Percentiles rank a stretch among this genome's conserved stretches.
These are phyloP conservation scores for Wiebesia pumilae DNA, from an alignment of 1,140 invertebrate genomes.

Conservation along the genomic window DNA sequence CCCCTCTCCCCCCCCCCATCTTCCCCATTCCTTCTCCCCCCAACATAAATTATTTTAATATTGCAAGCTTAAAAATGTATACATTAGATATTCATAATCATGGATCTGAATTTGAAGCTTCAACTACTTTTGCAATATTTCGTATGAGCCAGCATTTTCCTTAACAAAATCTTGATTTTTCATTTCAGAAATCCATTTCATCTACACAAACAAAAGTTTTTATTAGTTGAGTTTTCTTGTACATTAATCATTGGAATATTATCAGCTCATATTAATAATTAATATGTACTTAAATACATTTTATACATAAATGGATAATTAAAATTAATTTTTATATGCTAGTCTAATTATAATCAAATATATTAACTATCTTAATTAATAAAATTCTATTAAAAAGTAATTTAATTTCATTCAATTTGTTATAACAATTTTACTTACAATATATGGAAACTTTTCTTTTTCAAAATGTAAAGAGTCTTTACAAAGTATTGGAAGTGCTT, in stretches of 20 bases:
- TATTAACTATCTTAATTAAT: no score
- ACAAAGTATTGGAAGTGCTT: conserved; percentile 62
- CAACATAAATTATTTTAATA: conserved; percentile 35
- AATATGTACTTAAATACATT: conserved; percentile 2
- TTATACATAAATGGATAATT: no score
- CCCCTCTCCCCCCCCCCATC: no score
- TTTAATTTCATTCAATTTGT: no score
- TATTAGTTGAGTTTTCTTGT: neutral
- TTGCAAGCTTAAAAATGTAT: neutral
- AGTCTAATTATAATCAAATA: no score
- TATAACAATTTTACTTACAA: conserved; percentile 54
- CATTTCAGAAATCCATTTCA: conserved; percentile 62
- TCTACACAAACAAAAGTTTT: conserved; percentile 47
- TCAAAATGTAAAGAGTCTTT: conserved; percentile 60
- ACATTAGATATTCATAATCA: conserved; percentile 57
- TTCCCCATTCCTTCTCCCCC: no score
- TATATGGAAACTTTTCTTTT: conserved; percentile 60
- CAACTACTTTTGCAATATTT: conserved; percentile 58
- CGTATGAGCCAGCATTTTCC: conserved; percentile 55
- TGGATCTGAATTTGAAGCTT: conserved; percentile 46
- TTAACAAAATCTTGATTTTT: conserved; percentile 56
- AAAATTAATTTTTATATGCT: no score
- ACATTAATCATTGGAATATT: neutral
- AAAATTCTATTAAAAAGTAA: no score
- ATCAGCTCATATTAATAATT: neutral